Percentiles rank a stretch among this genome's conserved stretches.
phyloP scores from a whole-genome alignment of 2,113 vertebrate species.

The Origma solitaria region DNA sequence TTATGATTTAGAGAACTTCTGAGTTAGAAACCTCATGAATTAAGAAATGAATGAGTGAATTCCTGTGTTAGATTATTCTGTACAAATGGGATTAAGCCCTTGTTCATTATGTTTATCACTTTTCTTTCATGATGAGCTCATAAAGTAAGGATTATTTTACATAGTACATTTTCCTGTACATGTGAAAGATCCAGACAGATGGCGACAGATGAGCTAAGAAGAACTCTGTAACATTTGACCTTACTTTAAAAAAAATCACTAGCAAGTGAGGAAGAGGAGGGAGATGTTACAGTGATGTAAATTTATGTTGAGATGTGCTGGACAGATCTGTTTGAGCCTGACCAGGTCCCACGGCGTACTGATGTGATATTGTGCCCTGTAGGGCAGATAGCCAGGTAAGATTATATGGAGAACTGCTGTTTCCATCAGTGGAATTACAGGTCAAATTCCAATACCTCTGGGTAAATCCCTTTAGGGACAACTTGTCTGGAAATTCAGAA shows the following conservation, averaged over 20 bases:
- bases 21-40: neutral
- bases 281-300: neutral
- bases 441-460: neutral
- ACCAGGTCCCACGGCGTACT: neutral
- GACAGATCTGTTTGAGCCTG: neutral
- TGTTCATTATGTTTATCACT: neutral
- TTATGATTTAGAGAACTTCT: neutral
- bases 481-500: neutral
- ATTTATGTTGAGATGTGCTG: neutral
- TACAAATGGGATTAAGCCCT: neutral
- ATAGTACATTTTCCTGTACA: rapidly evolving
- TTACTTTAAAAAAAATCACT: neutral
- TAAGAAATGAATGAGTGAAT: neutral
- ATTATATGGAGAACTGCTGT: neutral
- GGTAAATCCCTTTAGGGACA: neutral
- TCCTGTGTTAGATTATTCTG: neutral
- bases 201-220: neutral
- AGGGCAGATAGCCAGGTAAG: neutral
- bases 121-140: neutral
- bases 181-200: neutral
- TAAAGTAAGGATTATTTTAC: neutral
- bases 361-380: neutral
- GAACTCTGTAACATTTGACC: neutral
- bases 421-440: neutral
- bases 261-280: neutral